These are phyloP conservation scores for Galeopterus variegatus DNA, from an alignment of 2,113 vertebrate species.

Conservation along the genomic window DNA sequence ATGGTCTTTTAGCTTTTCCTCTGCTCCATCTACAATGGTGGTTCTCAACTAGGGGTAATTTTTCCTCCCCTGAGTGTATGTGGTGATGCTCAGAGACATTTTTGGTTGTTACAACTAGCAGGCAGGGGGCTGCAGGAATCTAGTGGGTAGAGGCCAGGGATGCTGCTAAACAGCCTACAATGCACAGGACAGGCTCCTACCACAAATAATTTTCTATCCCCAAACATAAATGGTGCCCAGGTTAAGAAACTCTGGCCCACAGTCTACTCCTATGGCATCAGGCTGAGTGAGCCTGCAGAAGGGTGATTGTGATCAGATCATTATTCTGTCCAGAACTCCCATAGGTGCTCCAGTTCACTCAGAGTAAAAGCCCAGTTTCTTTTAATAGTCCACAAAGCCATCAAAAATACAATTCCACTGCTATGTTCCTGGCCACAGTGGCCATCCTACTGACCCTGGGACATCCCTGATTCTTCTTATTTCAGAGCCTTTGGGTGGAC, in stretches of 20 bases:
- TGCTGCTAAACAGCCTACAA: not conserved
- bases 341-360: not conserved
- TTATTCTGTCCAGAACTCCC: not conserved
- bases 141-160: not conserved
- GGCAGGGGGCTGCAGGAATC: fast-evolving
- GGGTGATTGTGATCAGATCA: not conserved
- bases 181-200: not conserved
- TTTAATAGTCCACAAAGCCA: not conserved
- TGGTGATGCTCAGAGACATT: not conserved
- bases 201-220: not conserved
- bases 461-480: not conserved
- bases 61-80: not conserved
- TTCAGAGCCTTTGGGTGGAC: not conserved
- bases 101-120: not conserved
- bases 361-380: not conserved
- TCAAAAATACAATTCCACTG: not conserved
- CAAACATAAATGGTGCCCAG: not conserved
- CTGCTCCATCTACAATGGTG: not conserved
- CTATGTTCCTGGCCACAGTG: not conserved
- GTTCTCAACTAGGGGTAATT: not conserved
- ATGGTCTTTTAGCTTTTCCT: not conserved
- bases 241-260: not conserved
- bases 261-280: not conserved
- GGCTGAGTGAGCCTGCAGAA: no score
- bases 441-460: not conserved